Evolutionary conservation across 2,113 vertebrate genomes (phyloP).

Genomic region (Tursiops truncatus): DNA sequence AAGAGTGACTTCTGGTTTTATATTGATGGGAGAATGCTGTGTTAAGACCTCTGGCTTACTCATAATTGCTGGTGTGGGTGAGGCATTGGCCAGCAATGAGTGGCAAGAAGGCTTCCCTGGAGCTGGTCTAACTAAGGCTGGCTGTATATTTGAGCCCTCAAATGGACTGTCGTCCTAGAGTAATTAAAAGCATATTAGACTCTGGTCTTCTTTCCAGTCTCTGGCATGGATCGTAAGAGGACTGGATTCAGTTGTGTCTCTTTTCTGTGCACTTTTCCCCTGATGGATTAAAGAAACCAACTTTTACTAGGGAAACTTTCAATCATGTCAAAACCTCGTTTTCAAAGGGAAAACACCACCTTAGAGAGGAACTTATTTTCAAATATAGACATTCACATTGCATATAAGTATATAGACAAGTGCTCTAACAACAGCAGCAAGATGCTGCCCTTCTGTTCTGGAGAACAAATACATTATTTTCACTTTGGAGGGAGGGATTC

Average conservation of each 20-base stretch:
- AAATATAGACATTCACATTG: constrained; percentile 54
- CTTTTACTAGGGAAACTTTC: not conserved
- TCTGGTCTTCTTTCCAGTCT: not conserved
- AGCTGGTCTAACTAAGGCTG: not conserved
- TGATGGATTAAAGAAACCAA: not conserved
- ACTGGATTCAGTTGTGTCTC: not conserved
- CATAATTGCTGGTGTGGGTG: not conserved
- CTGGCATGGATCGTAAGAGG: not conserved
- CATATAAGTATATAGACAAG: constrained; percentile 45
- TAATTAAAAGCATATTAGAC: not conserved
- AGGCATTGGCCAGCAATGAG: not conserved
- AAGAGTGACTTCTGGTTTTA: not conserved
- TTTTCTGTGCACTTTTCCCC: not conserved
- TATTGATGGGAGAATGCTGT: not conserved
- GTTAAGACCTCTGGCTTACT: constrained; percentile 28
- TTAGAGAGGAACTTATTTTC: constrained; percentile 55
- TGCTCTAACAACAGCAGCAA: not conserved
- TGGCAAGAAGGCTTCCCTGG: not conserved
- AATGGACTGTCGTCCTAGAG: not conserved
- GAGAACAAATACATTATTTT: constrained; percentile 49
- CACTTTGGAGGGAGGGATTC: constrained; percentile 10
- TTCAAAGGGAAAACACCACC: constrained; percentile 34
- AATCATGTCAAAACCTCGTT: not conserved
- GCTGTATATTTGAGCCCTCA: not conserved
- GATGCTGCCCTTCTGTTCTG: constrained; percentile 28